Base-by-base conservation (phyloP, 2,888 invertebrate genomes). In the Maniola hyperantus region DNA sequence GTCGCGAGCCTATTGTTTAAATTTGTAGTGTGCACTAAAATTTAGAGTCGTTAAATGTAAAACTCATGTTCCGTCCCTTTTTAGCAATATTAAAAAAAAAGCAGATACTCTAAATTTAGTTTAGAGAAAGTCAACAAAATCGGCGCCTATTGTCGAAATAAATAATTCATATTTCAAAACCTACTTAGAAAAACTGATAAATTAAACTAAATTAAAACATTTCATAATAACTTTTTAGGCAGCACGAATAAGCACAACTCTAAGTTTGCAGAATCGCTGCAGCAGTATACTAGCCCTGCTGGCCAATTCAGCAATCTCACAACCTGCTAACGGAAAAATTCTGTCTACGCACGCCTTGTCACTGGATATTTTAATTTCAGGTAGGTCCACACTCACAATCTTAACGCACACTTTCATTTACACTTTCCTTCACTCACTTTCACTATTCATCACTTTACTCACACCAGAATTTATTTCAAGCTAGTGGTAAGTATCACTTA, bases 261-360 rank as follows among this genome's bases (percentile, higher is more conserved):
- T 98, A 68, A 97, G 97, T 72, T 92, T 99, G 50, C 98, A 99
- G 87, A 96, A 96, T 76, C 94, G 98, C 57, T 98, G 98, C 81
- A 98, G 97, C 64, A 97, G 97, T 74, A 97, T 99, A 71, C 94
- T 99, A 73, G 95, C 96, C 6, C 91, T 98, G 34, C 85, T 99
- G 58, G 97, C 98, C 0, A 96, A 96, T 68, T 97, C 98, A 0
- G 98, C 98, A 0, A 98, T 98, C 79, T 97, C 96, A 13, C 95
- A 96, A 76, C 95, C 94, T 5, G 94, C 95, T 13, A 96, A 96
- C 0, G 95, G 95, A 0, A 95, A 96, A 76, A 94, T 98, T 70
- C 94, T 97, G 54, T 96, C 97, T 39, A 97, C 98, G 0, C 98
- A 99, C 79, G 97, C 98, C 0, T 91, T 99, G 71, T 98, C 98